Evolutionary conservation across 2,113 vertebrate genomes (phyloP), one percentile per base, ranked within the genome.

Genomic region (Mustelus asterias): DNA sequence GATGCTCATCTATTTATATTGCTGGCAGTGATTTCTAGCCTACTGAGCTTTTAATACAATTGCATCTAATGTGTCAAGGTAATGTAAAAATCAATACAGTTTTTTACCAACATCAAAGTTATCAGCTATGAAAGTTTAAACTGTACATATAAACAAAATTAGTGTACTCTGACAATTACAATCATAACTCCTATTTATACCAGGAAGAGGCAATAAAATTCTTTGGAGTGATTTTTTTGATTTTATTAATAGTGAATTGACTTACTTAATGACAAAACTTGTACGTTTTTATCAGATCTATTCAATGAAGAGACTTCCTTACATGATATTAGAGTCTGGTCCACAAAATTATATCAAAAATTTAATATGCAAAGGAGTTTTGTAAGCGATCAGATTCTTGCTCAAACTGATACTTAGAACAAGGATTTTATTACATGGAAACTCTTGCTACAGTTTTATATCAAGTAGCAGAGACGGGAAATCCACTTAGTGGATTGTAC

Each of bases 21-120:
- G 33, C 60, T 92, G 89, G 6, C 16, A 92, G 58, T 92, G 58
- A 7, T 92, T 60, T 65, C 89, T 20, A 63, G 89, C 58, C 58
- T 7, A 63, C 33, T 92, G 58, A 92, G 58, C 63, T 65, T 92
- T 92, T 63, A 92, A 65, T 92, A n/a, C 1, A 29, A 37, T n/a
- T 63, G 29, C 18, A 37, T 63, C 14, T 92, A 92, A 65, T n/a
- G 29, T 65, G 58, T 65, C 89, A 18, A 20, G 89, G 89, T 63
- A 37, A 90, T 33, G 60, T 29, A 90, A 90, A 90, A 63, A 89
- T 89, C 86, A 90, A 90, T 90, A 60, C 10, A 58, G 88, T 90
- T 92, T 88, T 65, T 65, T 14, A 37, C 33, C 13, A 63, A 65
- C 63, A 37, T 92, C 60, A 92, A 92, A 65, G n/a, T 60, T 54